Conservation (phyloP, 2,888 invertebrate species). For the Cerastoderma edule region DNA sequence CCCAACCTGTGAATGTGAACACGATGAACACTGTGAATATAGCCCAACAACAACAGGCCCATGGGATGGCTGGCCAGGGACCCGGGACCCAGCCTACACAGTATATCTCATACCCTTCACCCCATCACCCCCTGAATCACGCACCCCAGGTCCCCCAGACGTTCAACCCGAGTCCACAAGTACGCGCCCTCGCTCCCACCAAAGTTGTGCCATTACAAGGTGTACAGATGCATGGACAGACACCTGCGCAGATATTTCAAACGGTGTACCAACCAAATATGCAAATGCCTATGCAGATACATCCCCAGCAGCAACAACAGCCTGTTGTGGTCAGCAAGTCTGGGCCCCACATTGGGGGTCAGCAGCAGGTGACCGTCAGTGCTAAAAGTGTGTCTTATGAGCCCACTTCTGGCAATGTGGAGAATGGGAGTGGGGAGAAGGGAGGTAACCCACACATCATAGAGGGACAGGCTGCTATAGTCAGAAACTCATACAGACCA, state of each 20-base stretch:
- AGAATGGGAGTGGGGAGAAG: slow-evolving; percentile 55
- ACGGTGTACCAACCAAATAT: slow-evolving; percentile 74
- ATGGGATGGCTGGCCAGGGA: slow-evolving; percentile 11
- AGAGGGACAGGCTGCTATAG: slow-evolving; percentile 25
- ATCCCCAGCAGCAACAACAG: slow-evolving; percentile 54
- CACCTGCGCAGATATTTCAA: slow-evolving; percentile 64
- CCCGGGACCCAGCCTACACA: slow-evolving; percentile 50
- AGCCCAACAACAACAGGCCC: slow-evolving; percentile 34
- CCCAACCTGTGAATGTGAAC: slow-evolving; percentile 50
- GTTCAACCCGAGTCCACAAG: slow-evolving; percentile 44
- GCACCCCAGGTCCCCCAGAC: slow-evolving; percentile 52
- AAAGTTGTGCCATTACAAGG: slow-evolving; percentile 67
- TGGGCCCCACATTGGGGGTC: slow-evolving; percentile 22
- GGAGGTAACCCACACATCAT: slow-evolving; percentile 47
- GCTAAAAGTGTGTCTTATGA: slow-evolving; percentile 64
- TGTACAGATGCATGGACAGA: slow-evolving; percentile 59
- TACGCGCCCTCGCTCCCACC: slow-evolving; percentile 61
- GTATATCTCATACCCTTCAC: slow-evolving; percentile 64
- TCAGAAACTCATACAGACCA: slow-evolving; percentile 21
- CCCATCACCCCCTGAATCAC: slow-evolving; percentile 59
- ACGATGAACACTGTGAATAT: slow-evolving; percentile 42
- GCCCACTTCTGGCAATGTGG: slow-evolving; percentile 50
- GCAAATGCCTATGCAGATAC: slow-evolving; percentile 78
- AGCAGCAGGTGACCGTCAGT: slow-evolving; percentile 64
- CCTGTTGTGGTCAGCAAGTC: slow-evolving; percentile 29